Evolutionary conservation across 1,140 invertebrate species (phyloP).

Genomic region (Cydia amplana): DNA sequence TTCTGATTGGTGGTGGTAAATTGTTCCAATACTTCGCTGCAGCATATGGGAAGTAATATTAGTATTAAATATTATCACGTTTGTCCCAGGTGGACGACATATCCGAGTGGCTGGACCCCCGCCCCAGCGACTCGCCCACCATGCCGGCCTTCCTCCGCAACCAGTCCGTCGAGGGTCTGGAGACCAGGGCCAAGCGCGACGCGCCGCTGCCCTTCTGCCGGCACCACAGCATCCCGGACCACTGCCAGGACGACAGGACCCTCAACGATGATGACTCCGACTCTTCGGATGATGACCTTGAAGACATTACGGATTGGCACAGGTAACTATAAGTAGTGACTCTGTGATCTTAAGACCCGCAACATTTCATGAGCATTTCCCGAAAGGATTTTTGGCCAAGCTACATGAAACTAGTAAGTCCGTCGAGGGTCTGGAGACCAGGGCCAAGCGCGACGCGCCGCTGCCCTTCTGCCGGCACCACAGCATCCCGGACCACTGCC

Average conservation of each 20-base stretch:
- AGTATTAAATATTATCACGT: too few species aligned
- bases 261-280: slow-evolving; percentile 45
- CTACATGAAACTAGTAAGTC: too few species aligned
- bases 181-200: slow-evolving; percentile 56
- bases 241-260: slow-evolving; percentile 35
- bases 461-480: slow-evolving; percentile 62
- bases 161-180: slow-evolving; percentile 74
- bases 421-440: too few species aligned
- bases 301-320: slow-evolving; percentile 43
- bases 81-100: slow-evolving; percentile 68
- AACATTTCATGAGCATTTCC: too few species aligned
- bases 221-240: slow-evolving; percentile 64
- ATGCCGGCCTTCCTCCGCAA: slow-evolving; percentile 69
- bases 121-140: slow-evolving; percentile 41
- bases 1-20: too few species aligned
- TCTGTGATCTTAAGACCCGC: too few species aligned
- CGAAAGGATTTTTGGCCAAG: too few species aligned
- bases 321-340: too few species aligned
- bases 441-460: slow-evolving; percentile 49
- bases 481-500: slow-evolving; percentile 58
- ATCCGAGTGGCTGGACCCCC: slow-evolving; percentile 71
- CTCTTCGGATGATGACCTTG: slow-evolving; percentile 61
- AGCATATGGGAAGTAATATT: too few species aligned
- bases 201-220: slow-evolving; percentile 54
- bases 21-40: too few species aligned